A percentile compares a stretch with the other conserved stretches of the same genome.
phyloP scores from a whole-genome alignment of 2,888 invertebrate genomes.

The Metallyticus violacea region DNA sequence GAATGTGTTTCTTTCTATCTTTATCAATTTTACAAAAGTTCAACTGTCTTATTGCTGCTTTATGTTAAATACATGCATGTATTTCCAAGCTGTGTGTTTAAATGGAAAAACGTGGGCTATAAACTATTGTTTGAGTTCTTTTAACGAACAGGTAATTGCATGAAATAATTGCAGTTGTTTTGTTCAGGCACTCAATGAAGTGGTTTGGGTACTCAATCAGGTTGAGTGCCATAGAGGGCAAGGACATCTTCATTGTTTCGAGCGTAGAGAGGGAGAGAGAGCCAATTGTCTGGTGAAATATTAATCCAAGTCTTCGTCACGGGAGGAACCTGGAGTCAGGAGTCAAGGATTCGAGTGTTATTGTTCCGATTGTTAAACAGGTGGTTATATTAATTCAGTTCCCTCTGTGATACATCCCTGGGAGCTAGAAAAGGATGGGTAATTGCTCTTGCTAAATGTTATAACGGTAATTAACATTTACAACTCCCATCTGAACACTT shows the following conservation, averaged over 20 bases:
- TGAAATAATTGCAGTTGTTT: neutral
- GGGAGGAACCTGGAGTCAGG: neutral
- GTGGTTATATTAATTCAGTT: neutral
- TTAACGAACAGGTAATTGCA: too few relatives aligned
- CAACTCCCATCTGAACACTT: too few relatives aligned
- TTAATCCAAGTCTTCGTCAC: neutral
- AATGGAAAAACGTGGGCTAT: too few relatives aligned
- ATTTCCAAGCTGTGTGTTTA: too few relatives aligned
- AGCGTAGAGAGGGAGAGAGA: neutral
- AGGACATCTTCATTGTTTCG: neutral
- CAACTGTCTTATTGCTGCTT: too few relatives aligned
- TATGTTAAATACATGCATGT: too few relatives aligned
- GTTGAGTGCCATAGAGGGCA: neutral
- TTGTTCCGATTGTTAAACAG: neutral
- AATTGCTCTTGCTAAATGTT: too few relatives aligned
- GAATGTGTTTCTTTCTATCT: too few relatives aligned
- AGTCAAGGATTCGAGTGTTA: neutral
- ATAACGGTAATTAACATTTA: too few relatives aligned
- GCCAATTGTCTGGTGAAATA: neutral
- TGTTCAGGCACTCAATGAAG: neutral
- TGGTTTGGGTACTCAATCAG: neutral
- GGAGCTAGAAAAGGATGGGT: too few relatives aligned
- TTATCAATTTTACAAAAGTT: too few relatives aligned
- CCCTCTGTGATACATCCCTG: neutral
- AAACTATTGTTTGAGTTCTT: too few relatives aligned